Evolutionary conservation across 2,888 invertebrate species (phyloP).

Genomic region (Campoletis raptor): DNA sequence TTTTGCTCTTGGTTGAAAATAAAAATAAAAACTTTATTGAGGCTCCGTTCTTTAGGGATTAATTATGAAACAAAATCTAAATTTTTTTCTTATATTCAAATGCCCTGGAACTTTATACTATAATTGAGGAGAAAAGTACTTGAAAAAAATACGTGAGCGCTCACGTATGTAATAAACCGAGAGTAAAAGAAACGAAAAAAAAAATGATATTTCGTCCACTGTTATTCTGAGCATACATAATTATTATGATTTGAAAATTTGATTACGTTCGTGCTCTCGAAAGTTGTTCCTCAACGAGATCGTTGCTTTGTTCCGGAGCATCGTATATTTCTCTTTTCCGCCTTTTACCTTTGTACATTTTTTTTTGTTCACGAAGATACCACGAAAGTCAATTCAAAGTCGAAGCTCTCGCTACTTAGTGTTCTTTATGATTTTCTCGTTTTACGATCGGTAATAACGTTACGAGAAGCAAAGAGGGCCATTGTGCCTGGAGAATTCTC

Average conservation of each 20-base stretch:
- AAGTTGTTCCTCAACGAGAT: conserved; percentile 5
- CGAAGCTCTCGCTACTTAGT: conserved; percentile 52
- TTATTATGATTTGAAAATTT: conserved; percentile 11
- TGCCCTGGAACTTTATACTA: neutral
- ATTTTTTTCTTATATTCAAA: neutral
- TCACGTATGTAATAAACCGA: neutral
- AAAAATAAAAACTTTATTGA: neutral
- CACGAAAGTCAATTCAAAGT: conserved; percentile 28
- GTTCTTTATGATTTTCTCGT: conserved; percentile 56
- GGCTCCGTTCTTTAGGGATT: neutral
- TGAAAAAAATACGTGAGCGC: neutral
- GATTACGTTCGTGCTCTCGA: neutral
- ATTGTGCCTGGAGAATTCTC: conserved; percentile 63
- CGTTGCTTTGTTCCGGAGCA: conserved; percentile 8
- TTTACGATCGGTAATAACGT: conserved; percentile 68
- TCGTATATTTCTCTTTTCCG: neutral
- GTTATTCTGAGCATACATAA: neutral
- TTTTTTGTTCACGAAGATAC: neutral
- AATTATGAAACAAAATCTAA: too few species aligned
- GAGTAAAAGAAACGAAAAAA: neutral
- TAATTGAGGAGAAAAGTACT: neutral
- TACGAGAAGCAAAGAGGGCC: conserved; percentile 43
- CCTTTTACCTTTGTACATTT: neutral
- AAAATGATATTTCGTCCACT: neutral
- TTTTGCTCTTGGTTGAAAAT: too few species aligned